Base-by-base conservation (phyloP, 2,113 vertebrate genomes). In the Abramis brama region DNA sequence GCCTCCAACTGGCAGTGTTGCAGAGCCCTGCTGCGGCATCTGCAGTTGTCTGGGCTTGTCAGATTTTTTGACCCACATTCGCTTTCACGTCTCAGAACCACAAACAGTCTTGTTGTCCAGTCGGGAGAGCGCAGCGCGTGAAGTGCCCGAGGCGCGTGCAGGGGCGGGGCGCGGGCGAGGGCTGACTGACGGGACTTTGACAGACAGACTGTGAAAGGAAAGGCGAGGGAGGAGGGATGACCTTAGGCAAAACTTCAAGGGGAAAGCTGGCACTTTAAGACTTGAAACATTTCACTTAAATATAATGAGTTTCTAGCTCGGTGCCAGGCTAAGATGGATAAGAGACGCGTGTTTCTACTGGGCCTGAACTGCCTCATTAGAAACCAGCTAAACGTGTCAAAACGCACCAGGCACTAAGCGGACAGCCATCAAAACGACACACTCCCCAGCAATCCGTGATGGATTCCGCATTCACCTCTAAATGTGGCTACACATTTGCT, bases 231-330 rank as follows among this genome's bases (percentile, higher is more conserved):
- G 70, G 85, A 64, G 85, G 64, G 85, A 90, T 87, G 88, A 94
- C 94, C 94, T 86, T 64, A 89, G 94, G 94, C 94, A 85, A 92
- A 91, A 92, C 95, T 94, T 92, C 87, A 83, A 93, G 94, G 92
- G 79, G 88, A 91, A 83, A 88, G 93, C 95, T 93, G 93, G 94
- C 93, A 94, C 94, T 94, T 94, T 91, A 93, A 93, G 91, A 95
- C 94, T 95, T 94, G 95, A 95, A 94, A 95, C 93, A 94, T 94
- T 94, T 92, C 91, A 90, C 93, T 95, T 94, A 93, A 95, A 95
- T 94, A 95, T 95, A 95, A 95, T 94, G 93, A 93, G 93, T 94
- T 93, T 93, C 91, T 92, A 92, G 93, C 90, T 91, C 92, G 90
- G 71, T 86, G 89, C 83, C 83, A 85, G 87, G 66, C 83, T 39